These are phyloP conservation scores for Caradrina kadenii DNA, from an alignment of 2,888 invertebrate species.

Conservation along the genomic window DNA sequence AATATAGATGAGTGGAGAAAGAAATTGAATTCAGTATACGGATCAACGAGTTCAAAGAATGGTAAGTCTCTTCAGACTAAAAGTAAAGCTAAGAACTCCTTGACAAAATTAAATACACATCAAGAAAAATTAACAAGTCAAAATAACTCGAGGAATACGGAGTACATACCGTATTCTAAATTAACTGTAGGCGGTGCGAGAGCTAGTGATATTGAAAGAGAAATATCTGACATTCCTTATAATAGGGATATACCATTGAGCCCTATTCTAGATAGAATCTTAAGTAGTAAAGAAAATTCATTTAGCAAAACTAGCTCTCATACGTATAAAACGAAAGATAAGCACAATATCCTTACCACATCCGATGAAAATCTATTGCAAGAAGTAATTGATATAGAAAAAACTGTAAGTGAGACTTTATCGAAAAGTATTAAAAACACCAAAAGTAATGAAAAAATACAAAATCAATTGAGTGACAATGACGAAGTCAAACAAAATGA, in stretches of 20 bases:
- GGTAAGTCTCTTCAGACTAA: conserved; percentile 60
- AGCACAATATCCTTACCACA: conserved; percentile 77
- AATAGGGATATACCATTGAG: conserved; percentile 79
- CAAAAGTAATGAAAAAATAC: conserved; percentile 51
- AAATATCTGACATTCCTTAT: conserved; percentile 79
- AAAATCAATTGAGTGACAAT: conserved; percentile 62
- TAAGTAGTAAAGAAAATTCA: conserved; percentile 83
- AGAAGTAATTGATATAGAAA: conserved; percentile 85
- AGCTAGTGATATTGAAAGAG: conserved; percentile 84
- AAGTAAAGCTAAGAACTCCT: conserved; percentile 55
- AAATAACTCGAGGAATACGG: conserved; percentile 73
- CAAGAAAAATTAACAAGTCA: conserved; percentile 32
- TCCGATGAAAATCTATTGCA: conserved; percentile 87
- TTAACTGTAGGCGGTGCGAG: conserved; percentile 85
- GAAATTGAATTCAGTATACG: conserved; percentile 81
- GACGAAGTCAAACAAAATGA: conserved; percentile 69
- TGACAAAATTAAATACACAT: conserved; percentile 59
- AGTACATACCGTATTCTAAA: conserved; percentile 88
- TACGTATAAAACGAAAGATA: conserved; percentile 66
- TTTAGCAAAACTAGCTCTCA: conserved; percentile 73
- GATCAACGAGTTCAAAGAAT: conserved; percentile 68
- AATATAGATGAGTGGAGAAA: conserved; percentile 83
- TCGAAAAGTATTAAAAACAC: conserved; percentile 69
- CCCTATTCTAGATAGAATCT: conserved; percentile 83
- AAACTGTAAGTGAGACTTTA: conserved; percentile 78